A percentile compares a stretch with the other conserved stretches of the same genome.
These are phyloP conservation scores for Drosophila serrata DNA, from an alignment of 1,140 invertebrate species.

Conservation along the genomic window DNA sequence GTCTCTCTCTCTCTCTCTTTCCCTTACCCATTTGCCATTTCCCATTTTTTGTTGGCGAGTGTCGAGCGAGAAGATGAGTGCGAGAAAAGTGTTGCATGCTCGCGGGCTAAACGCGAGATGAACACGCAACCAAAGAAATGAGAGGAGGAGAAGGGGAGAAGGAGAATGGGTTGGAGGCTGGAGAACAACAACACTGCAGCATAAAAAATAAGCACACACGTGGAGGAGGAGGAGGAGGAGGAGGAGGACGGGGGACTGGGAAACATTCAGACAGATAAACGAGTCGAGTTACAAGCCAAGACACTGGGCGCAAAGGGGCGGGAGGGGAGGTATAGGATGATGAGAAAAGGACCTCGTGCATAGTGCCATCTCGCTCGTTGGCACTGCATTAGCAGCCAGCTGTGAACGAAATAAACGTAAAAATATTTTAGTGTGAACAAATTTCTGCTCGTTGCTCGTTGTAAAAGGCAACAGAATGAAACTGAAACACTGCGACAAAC, in stretches of 20 bases:
- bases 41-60: constrained; percentile 60
- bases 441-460: constrained; percentile 48
- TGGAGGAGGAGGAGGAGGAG: not conserved
- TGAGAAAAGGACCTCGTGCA: constrained; percentile 6
- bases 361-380: constrained; percentile 50
- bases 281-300: constrained; percentile 67
- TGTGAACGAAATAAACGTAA: constrained; percentile 81
- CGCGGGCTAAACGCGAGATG: constrained; percentile 63
- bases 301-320: constrained; percentile 9
- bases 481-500: constrained; percentile 67
- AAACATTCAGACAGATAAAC: constrained; percentile 77
- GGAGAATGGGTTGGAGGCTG: not conserved
- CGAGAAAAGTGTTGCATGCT: constrained; percentile 66
- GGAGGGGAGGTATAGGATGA: not conserved
- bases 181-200: constrained; percentile 47
- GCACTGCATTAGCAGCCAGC: constrained; percentile 78
- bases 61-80: constrained; percentile 24
- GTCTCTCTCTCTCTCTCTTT: not conserved
- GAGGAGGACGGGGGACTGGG: too few relatives aligned
- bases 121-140: constrained; percentile 54
- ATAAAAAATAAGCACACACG: constrained; percentile 42
- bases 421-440: constrained; percentile 80
- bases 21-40: not conserved
- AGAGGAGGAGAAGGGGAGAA: constrained; percentile 15
- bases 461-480: constrained; percentile 58